A percentile compares a stretch with the other conserved stretches of the same genome.
phyloP scores from a whole-genome alignment of 2,113 vertebrate genomes.

The Lepisosteus osseus region DNA sequence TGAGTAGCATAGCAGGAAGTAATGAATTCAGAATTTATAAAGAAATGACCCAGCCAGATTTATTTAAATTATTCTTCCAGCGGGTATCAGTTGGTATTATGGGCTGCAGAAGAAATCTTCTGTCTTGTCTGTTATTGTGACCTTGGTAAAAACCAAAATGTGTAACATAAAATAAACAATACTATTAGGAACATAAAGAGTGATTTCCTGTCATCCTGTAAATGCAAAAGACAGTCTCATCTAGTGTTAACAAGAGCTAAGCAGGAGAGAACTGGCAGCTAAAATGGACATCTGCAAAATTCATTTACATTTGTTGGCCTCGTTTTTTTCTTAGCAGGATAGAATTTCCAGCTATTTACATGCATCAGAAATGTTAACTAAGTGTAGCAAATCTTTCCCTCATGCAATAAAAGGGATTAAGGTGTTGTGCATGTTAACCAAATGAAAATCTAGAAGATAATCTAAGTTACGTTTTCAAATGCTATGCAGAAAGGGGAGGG shows the following conservation, averaged over 20 bases:
- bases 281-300: too few species aligned
- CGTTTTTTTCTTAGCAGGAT: too few species aligned
- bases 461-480: constrained; percentile 11
- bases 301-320: too few species aligned
- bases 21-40: neutral
- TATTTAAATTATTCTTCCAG: constrained; percentile 4
- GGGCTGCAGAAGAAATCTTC: neutral
- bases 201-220: neutral
- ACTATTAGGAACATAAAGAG: neutral
- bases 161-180: neutral
- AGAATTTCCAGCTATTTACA: too few species aligned
- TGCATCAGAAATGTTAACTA: too few species aligned
- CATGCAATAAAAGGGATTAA: too few species aligned
- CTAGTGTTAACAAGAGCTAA: too few species aligned
- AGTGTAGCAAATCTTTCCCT: too few species aligned
- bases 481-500: neutral
- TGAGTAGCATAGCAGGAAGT: neutral
- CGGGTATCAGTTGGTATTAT: neutral
- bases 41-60: constrained; percentile 1
- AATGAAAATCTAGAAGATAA: constrained; percentile 13
- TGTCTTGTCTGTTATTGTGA: neutral
- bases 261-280: too few species aligned
- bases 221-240: neutral
- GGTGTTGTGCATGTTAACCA: neutral
- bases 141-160: neutral